Evolutionary conservation across 1,140 invertebrate species (phyloP), one percentile per base, ranked within the genome.

Genomic region (Lucilia cuprina): DNA sequence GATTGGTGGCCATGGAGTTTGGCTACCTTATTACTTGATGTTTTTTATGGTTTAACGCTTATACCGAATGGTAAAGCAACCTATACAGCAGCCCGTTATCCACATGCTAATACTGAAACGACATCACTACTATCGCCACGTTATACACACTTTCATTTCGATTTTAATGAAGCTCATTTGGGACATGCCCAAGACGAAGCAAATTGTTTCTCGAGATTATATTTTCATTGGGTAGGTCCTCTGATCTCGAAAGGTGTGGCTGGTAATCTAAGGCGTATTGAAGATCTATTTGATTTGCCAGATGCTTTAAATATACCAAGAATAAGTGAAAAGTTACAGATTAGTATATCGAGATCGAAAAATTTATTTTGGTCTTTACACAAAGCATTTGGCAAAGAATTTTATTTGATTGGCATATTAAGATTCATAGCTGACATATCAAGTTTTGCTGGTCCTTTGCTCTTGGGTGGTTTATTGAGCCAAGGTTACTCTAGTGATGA

Each of bases 241-340:
- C 91, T 99, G 60, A 95, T 99, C 91, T 88, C 93, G 80, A 98
- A 97, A 93, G 98, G 97, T 7, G 92, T 94, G 7, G 92, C 94
- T 78, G 95, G 95, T 9, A 93, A 94, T 85, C 91, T 99, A 9
- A 93, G 94, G 82, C 93, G 94, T 87, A 91, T 94, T 0, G 96
- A 97, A 89, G 97, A 98, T 92, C 91, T 99, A 0, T 98, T 95
- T 92, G 95, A 97, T 91, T 91, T 99, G 74, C 98, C 98, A 0
- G 92, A 87, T 75, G 87, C 87, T 2, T 82, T 89, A 60, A 90
- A 87, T 41, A 87, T 91, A 8, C 83, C 86, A 0, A 88, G 85
- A 17, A 75, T 91, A 0, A 87, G 87, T 74, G 89, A 91, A 55
- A 86, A 85, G 1, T 74, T 91, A 34, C 87, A 91, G 83, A 80